Conservation (phyloP, 2,888 invertebrate genomes). For the Cataglyphis cursor region DNA sequence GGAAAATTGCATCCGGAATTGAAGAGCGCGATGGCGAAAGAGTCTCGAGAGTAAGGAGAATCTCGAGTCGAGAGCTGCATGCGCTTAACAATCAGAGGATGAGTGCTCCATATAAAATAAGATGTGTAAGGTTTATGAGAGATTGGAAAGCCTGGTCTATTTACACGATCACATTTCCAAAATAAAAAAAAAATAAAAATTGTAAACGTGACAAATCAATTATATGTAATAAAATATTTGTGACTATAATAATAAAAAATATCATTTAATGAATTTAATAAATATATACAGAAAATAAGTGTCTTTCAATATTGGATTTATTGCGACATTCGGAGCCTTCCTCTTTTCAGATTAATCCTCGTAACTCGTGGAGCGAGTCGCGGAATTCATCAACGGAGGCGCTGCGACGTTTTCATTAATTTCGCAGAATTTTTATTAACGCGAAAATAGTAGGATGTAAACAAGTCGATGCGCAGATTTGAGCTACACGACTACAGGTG, state of each 20-base stretch:
- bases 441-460: slow-evolving; percentile 21
- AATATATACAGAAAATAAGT: not conserved
- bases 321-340: not conserved
- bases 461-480: slow-evolving; percentile 14
- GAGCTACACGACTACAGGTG: slow-evolving; percentile 4
- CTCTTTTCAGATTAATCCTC: not conserved
- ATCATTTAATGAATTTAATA: not conserved
- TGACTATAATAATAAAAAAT: not conserved
- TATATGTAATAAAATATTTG: not conserved
- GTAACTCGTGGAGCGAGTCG: not conserved
- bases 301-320: not conserved
- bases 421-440: slow-evolving; percentile 4
- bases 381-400: not conserved
- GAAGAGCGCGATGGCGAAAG: slow-evolving; percentile 29
- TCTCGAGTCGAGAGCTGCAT: slow-evolving; percentile 37
- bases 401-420: slow-evolving; percentile 19
- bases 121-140: slow-evolving; percentile 6
- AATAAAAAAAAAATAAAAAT: not conserved
- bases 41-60: slow-evolving; percentile 35
- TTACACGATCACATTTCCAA: not conserved
- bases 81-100: slow-evolving; percentile 38
- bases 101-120: slow-evolving; percentile 16
- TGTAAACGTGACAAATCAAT: not conserved
- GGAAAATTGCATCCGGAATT: slow-evolving; percentile 54
- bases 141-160: not conserved